phyloP scores from a whole-genome alignment of 2,113 vertebrate genomes.

The Cavia aperea region DNA sequence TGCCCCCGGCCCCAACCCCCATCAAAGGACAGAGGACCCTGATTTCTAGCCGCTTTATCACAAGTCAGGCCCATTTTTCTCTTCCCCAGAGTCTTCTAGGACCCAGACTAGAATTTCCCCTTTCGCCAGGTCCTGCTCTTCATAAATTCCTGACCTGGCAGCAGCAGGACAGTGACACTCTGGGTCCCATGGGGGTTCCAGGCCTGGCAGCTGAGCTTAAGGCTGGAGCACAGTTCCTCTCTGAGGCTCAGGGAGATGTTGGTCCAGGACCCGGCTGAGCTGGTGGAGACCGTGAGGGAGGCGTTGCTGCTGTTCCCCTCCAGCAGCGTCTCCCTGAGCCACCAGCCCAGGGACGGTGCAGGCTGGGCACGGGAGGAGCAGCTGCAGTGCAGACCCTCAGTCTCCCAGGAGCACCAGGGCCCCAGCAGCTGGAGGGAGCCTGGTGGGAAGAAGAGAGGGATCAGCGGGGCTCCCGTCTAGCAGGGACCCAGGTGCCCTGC shows the following conservation, averaged over 20 bases:
- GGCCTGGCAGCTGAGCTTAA: slow-evolving; percentile 21
- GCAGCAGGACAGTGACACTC: not conserved
- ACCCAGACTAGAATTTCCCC: not conserved
- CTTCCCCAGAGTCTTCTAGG: not conserved
- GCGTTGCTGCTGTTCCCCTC: not conserved
- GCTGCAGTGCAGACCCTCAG: not conserved
- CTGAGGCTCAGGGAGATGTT: not conserved
- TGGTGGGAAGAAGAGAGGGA: not conserved
- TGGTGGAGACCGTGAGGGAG: not conserved
- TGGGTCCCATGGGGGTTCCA: accelerated
- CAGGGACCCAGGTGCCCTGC: not conserved
- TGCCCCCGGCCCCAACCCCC: too few species aligned
- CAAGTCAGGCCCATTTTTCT: not conserved
- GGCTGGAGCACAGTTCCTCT: accelerated
- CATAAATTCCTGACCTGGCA: not conserved
- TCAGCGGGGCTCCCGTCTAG: not conserved
- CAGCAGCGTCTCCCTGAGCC: not conserved
- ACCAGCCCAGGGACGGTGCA: not conserved
- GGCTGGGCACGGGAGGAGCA: not conserved
- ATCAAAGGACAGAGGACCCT: not conserved
- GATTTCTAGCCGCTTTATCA: not conserved
- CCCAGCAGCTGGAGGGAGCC: not conserved
- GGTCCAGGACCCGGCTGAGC: not conserved
- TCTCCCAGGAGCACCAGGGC: slow-evolving; percentile 14
- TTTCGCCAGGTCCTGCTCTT: not conserved